A percentile compares a stretch with the other conserved stretches of the same genome.
These are phyloP conservation scores for Aspidapion aeneum DNA, from an alignment of 2,888 invertebrate genomes.

Conservation along the genomic window DNA sequence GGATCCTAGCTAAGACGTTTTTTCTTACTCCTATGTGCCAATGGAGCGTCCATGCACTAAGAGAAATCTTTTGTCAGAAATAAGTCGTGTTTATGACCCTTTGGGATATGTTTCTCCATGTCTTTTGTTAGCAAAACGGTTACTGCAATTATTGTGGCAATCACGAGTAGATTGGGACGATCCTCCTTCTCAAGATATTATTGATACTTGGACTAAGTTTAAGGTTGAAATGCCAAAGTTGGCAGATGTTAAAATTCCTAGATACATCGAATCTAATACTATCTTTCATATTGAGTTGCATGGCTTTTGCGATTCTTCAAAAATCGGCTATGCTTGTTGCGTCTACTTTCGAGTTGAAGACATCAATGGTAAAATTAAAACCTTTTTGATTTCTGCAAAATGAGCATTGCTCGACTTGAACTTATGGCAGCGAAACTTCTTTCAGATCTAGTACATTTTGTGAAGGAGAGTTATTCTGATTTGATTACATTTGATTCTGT, in stretches of 20 bases:
- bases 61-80: not conserved
- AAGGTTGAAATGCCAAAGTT: no score
- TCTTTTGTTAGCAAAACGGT: no score
- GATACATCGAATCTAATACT: not conserved
- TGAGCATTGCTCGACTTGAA: not conserved
- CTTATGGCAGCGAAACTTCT: not conserved
- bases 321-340: no score
- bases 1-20: not conserved
- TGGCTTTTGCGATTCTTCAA: not conserved
- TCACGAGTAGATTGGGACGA: no score
- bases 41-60: not conserved
- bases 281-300: not conserved
- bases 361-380: not conserved
- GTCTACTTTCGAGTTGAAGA: not conserved
- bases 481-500: not conserved
- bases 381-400: not conserved
- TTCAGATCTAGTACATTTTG: not conserved
- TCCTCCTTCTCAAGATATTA: no score
- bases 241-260: not conserved
- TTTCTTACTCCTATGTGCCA: slow-evolving; percentile 3
- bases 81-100: not conserved
- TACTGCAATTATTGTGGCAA: no score
- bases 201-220: no score
- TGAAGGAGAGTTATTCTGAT: not conserved
- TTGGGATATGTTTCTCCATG: not conserved